Base-by-base conservation (phyloP, 2,888 invertebrate species). In the Ophion costatus region DNA sequence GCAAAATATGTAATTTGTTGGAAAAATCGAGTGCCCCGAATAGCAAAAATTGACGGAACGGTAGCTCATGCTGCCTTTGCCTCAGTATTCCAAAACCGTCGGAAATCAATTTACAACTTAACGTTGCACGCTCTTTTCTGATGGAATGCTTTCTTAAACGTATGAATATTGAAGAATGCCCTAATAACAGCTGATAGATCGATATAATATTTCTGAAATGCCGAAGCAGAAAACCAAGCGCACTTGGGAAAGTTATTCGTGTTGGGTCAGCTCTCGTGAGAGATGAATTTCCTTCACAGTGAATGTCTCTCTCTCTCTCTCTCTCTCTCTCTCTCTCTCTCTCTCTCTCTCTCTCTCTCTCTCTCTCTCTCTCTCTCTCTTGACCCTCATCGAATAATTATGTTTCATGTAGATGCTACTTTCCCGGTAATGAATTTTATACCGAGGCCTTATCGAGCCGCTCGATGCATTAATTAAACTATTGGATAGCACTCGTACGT, bases 341-440 rank as follows among this genome's bases (percentile, higher is more conserved):
- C 10, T n/a, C 38, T 66, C 33, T 74, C 56, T 14, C 63, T 59
- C 24, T 42, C 24, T 38, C 10, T n/a, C 38, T 66, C 33, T 74
- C 56, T 14, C 63, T 59, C 24, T 51, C 24, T 38, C 10, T n/a
- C 38, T 66, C 33, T 74, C 56, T 14, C 63, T 59, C 24, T 29
- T 29, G 29, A 59, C 9, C 59, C 29, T 82, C 79, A 76, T 79
- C 24, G 42, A 79, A 85, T 82, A 82, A 85, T 82, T 84, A 74
- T 45, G 70, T 75, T 56, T 57, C 63, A 14, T 45, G 42, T 74
- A 75, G 59, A 78, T 64, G 63, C 81, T 75, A 66, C 76, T 76
- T 82, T 76, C 82, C 67, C 61, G 79, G 51, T 51, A 66, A 66
- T 73, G 71, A 64, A 78, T 81, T 73, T 66, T 71, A 59, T 56